Base-by-base conservation (phyloP, 2,113 vertebrate species). In the Aix galericulata region DNA sequence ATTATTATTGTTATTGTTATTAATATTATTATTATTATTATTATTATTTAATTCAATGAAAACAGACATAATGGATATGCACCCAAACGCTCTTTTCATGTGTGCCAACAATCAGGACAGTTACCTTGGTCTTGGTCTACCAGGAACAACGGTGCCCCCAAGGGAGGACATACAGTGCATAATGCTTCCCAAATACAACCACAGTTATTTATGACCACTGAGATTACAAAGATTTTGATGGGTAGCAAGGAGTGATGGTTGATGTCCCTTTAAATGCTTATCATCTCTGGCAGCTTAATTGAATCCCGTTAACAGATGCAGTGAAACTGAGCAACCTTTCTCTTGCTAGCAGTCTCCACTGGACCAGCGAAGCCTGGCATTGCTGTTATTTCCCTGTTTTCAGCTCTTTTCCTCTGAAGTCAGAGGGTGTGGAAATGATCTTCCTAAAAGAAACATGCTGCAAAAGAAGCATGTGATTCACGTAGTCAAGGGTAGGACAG, bases 201-300 rank as follows among this genome's bases (percentile, higher is more conserved):
- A 8, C 68, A 36, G 64, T 77, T 94, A 96, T 92, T 97, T 96
- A 95, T 63, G 85, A 82, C 76, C 2, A 7, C 60, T 93, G 91
- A 96, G 78, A 87, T 36, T 74, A 82, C 22, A 79, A 96, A 88
- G 96, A 95, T 96, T 92, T 89, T 96, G 84, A 85, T 83, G 84
- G 88, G 82, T 89, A 81, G 52, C n/a, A 62, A 97, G 91, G 79
- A 96, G 94, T 93, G 90, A 96, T 91, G 63, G 91, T 85, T 93
- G 59, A 82, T 64, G 73, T 96, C 90, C 89, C 66, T 82, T 25
- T 76, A 95, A 96, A 59, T 80, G 44, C 60, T 87, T 97, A 81
- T 91, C 9, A 88, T 86, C 88, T 94, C 86, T 89, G 91, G 84
- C 82, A 89, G 92, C 94, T 89, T 88, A 77, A 90, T 81, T 94